Conservation (phyloP, 2,113 vertebrate species). For the Paralichthys olivaceus region DNA sequence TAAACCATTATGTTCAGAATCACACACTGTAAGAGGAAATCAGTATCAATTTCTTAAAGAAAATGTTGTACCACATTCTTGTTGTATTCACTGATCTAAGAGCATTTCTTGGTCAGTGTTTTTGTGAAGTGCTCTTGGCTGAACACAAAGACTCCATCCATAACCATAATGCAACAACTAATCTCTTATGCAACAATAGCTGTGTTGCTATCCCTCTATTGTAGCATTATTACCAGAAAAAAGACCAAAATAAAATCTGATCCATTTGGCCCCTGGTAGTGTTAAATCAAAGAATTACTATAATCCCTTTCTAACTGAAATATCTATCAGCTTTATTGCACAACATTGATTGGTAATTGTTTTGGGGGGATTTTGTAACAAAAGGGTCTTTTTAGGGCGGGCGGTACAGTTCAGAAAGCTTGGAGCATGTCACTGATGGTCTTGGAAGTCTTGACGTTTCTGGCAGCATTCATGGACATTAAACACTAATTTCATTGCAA, state of each 20-base stretch:
- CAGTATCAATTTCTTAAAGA: not conserved
- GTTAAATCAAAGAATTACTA: slow-evolving; percentile 39
- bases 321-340: not conserved
- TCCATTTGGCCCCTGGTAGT: slow-evolving; percentile 3
- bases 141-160: slow-evolving; percentile 26
- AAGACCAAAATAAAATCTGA: slow-evolving; percentile 25
- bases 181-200: slow-evolving; percentile 53
- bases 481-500: not conserved
- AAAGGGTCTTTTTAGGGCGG: not conserved
- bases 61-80: not conserved
- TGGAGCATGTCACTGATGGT: not conserved
- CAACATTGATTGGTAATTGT: slow-evolving; percentile 2
- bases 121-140: not conserved
- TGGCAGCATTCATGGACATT: not conserved
- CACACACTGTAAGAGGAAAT: not conserved
- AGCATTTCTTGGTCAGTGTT: not conserved
- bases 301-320: slow-evolving; percentile 11
- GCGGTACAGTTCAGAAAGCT: not conserved
- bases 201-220: slow-evolving; percentile 33
- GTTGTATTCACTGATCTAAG: not conserved
- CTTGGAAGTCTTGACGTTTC: no score
- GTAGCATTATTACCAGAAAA: slow-evolving; percentile 21
- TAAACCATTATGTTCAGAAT: not conserved
- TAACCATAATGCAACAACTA: slow-evolving; percentile 25
- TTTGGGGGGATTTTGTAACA: slow-evolving; percentile 19